Conservation (phyloP, 2,113 vertebrate species). For the Brachyhypopomus occidentalis region DNA sequence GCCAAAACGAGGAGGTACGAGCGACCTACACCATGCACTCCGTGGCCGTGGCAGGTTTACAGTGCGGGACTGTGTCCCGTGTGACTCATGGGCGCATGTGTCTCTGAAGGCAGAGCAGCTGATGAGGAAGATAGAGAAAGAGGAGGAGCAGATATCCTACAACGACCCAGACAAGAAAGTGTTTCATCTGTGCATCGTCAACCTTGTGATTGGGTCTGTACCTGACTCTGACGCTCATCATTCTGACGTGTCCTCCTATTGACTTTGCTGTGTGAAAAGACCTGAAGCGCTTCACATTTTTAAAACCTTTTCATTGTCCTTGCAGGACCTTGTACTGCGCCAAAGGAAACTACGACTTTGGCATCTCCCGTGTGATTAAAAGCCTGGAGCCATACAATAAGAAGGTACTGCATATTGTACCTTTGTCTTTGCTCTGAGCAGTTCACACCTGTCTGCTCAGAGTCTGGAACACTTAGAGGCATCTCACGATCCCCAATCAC, state of each 20-base stretch:
- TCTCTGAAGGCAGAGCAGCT: conserved; percentile 83
- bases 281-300: too few relatives aligned
- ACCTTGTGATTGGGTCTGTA: conserved; percentile 91
- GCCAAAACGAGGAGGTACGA: conserved; percentile 89
- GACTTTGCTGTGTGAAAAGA: too few relatives aligned
- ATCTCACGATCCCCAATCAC: background rate
- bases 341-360: conserved; percentile 96
- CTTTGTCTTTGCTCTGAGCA: background rate
- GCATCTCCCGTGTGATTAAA: conserved; percentile 94
- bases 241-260: too few relatives aligned
- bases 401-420: conserved; percentile 73
- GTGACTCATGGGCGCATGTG: background rate
- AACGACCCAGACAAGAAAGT: conserved; percentile 88
- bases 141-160: conserved; percentile 91
- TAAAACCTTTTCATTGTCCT: background rate
- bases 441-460: background rate
- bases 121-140: conserved; percentile 96
- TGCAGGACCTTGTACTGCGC: conserved; percentile 90
- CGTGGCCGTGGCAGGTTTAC: background rate
- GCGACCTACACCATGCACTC: too few relatives aligned
- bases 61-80: background rate
- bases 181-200: conserved; percentile 96
- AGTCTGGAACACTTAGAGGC: background rate
- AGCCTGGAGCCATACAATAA: conserved; percentile 95
- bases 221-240: background rate